phyloP scores from a whole-genome alignment of 1,140 invertebrate species.

The Lasioglossum albipes region DNA sequence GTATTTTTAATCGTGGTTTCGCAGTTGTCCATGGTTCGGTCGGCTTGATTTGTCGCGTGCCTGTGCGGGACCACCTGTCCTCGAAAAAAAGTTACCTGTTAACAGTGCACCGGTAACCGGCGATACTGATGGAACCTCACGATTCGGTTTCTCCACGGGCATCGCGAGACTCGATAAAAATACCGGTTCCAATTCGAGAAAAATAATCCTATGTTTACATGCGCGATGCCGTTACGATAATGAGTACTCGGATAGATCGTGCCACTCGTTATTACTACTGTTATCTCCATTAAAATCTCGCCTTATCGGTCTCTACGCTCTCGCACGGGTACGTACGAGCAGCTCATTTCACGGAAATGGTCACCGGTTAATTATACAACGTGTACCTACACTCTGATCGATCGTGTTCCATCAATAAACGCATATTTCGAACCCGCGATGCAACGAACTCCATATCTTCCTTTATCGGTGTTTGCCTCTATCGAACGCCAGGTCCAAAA shows the following conservation, averaged over 20 bases:
- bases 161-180: slow-evolving; percentile 15
- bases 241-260: slow-evolving; percentile 9
- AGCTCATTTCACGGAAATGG: background rate
- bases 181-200: slow-evolving; percentile 15
- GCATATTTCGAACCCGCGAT: background rate
- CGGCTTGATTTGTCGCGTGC: slow-evolving; percentile 77
- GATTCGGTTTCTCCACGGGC: slow-evolving; percentile 35
- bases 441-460: background rate
- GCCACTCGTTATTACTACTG: slow-evolving; percentile 26
- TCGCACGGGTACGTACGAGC: background rate
- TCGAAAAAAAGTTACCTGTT: slow-evolving; percentile 70
- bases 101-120: slow-evolving; percentile 68
- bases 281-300: slow-evolving; percentile 11
- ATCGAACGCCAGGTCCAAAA: background rate
- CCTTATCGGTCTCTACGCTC: slow-evolving; percentile 9
- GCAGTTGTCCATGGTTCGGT: slow-evolving; percentile 47
- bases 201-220: slow-evolving; percentile 10
- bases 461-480: background rate
- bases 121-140: slow-evolving; percentile 55
- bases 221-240: slow-evolving; percentile 43
- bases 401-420: background rate
- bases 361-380: background rate
- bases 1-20: slow-evolving; percentile 50
- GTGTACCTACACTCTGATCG: background rate
- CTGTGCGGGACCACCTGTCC: slow-evolving; percentile 69